Evolutionary conservation across 2,888 invertebrate species (phyloP), one percentile per base, ranked within the genome.

Genomic region (Platycheirus rosarum): DNA sequence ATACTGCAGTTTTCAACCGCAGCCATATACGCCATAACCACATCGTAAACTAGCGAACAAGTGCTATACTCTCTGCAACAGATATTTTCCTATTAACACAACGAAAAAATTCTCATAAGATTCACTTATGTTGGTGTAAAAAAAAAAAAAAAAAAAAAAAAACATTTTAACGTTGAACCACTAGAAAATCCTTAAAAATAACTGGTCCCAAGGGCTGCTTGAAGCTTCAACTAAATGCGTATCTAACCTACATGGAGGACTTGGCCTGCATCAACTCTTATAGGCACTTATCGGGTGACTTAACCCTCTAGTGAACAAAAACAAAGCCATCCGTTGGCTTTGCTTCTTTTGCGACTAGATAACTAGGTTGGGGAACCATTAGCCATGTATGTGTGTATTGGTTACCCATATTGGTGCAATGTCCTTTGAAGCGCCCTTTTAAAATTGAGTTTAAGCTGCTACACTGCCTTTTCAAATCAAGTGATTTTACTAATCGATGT

Each of bases 401-500:
- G 29, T n/a, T 46, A n/a, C n/a, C 42, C 8, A 48, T 6, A 1
- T 23, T 0, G 40, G 23, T 23, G 40, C 40, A 23, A 57, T 57
- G 23, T 68, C 73, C 73, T 73, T 74, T 73, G 74, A 74, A 78
- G 62, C 14, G 40, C 35, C 62, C 42, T 37, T 29, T 48, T 26
- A n/a, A 35, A 60, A 53, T 37, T 57, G 66, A 73, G 37, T 66
- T 53, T 35, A 60, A 76, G 68, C 23, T 73, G 68, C 55, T 32
- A 55, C 53, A 48, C 48, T 68, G 78, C 44, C 55, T 57, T 74
- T 73, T 74, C 68, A 74, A 68, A 74, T 78, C 78, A 68, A 78
- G 68, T 74, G 78, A 78, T 78, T 74, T 73, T 42, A 78, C 78
- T 78, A 78, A 78, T 78, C 78, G 78, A 74, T 62, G 73, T 49